phyloP scores from a whole-genome alignment of 2,888 invertebrate species.

The Arctia plantaginis region DNA sequence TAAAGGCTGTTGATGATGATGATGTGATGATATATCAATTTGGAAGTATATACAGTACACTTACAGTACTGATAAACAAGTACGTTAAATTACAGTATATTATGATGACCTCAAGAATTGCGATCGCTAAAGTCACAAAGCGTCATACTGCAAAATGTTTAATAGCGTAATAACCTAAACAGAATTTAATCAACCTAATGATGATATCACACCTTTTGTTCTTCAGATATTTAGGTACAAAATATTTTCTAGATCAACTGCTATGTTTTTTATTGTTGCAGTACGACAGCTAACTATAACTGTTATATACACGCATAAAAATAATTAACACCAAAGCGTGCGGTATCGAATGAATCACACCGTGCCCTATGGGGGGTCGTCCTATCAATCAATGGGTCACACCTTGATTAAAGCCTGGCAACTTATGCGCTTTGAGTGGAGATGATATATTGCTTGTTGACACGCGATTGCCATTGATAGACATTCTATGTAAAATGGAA shows the following conservation, averaged over 20 bases:
- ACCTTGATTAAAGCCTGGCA: conserved; percentile 80
- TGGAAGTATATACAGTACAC: too few species aligned
- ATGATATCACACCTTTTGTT: background rate
- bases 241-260: background rate
- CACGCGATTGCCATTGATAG: conserved; percentile 65
- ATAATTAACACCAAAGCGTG: conserved; percentile 46
- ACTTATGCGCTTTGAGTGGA: conserved; percentile 78
- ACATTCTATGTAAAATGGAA: conserved; percentile 36
- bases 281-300: background rate
- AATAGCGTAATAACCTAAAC: conserved; percentile 47
- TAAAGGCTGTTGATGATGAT: too few species aligned
- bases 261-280: background rate
- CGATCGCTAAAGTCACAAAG: too few species aligned
- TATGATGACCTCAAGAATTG: too few species aligned
- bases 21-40: too few species aligned
- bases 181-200: background rate
- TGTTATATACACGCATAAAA: conserved; percentile 8
- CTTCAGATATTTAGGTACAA: background rate
- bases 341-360: conserved; percentile 55
- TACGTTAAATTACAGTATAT: too few species aligned
- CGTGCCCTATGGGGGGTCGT: conserved; percentile 54
- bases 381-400: conserved; percentile 83
- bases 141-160: too few species aligned
- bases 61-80: too few species aligned
- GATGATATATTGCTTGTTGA: conserved; percentile 77